A percentile compares a stretch with the other conserved stretches of the same genome.
phyloP scores from a whole-genome alignment of 2,888 invertebrate species.

The Octodonta nipae region DNA sequence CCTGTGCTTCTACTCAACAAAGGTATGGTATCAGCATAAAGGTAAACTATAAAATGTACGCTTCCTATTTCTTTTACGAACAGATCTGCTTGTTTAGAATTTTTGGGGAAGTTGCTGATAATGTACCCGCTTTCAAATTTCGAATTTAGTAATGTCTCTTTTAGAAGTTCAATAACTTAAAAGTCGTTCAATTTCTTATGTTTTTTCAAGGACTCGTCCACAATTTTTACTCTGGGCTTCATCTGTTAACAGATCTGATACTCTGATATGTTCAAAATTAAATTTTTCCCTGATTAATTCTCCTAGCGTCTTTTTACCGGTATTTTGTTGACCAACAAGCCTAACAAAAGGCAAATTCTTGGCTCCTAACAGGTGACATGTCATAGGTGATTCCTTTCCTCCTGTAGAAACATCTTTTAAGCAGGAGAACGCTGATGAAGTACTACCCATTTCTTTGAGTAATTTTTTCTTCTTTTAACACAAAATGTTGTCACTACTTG shows the following conservation, averaged over 20 bases:
- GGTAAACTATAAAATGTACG: conserved; percentile 26
- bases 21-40: conserved; percentile 20
- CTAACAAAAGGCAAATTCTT: conserved; percentile 40
- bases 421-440: no score
- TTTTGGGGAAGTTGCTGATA: conserved; percentile 45
- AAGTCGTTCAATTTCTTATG: conserved; percentile 32
- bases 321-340: conserved; percentile 34
- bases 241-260: conserved; percentile 37
- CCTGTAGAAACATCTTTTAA: no score
- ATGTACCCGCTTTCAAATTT: conserved; percentile 39
- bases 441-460: no score
- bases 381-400: no score
- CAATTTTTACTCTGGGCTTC: conserved; percentile 39
- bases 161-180: conserved; percentile 42
- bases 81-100: conserved; percentile 30
- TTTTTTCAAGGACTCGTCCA: conserved; percentile 38
- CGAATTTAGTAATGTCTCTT: conserved; percentile 41
- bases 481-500: no score
- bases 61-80: conserved; percentile 29
- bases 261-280: conserved; percentile 17
- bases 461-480: no score
- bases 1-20: conserved; percentile 17
- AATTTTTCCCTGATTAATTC: conserved; percentile 19
- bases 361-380: conserved; percentile 29
- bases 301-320: conserved; percentile 22